These are phyloP conservation scores for Mastigias papua DNA, from an alignment of 30 jellyfish, hydroid and myxozoan species.

Conservation along the genomic window DNA sequence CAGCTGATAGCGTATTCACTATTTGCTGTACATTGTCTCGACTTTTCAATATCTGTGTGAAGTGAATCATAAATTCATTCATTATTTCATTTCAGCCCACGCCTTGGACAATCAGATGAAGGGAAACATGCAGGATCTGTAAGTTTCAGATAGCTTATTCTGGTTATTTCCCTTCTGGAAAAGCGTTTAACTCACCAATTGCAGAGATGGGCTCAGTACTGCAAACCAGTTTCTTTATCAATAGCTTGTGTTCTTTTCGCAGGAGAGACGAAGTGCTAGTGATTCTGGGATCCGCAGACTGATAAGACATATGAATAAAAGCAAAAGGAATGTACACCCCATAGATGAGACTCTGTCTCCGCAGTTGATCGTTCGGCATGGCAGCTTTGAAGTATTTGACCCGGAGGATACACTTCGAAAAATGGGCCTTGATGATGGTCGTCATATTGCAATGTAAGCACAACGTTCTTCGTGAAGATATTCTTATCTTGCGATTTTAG, in stretches of 20 bases:
- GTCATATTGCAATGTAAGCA: constrained; percentile 5
- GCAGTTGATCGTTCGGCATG: constrained; percentile 52
- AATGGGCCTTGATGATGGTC: background rate
- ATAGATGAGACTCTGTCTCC: constrained; percentile 36
- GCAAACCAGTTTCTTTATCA: too few species aligned
- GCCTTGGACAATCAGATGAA: background rate
- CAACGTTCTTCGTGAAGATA: background rate
- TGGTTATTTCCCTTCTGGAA: too few species aligned
- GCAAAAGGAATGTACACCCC: constrained; percentile 26
- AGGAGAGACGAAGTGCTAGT: background rate
- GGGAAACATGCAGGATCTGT: background rate
- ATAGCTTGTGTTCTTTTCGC: background rate
- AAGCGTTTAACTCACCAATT: too few species aligned
- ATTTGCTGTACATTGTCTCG: too few species aligned
- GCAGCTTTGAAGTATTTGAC: constrained; percentile 48
- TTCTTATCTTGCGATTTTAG: background rate
- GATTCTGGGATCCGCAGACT: constrained; percentile 53
- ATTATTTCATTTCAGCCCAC: background rate
- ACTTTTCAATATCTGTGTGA: too few species aligned
- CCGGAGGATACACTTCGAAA: constrained; percentile 10
- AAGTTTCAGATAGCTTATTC: background rate
- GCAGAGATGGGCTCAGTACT: too few species aligned
- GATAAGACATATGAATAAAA: constrained; percentile 39
- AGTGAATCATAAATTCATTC: background rate
- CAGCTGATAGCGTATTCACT: too few species aligned